phyloP scores from a whole-genome alignment of 2,888 invertebrate genomes.

The Ypsolopha sequella region DNA sequence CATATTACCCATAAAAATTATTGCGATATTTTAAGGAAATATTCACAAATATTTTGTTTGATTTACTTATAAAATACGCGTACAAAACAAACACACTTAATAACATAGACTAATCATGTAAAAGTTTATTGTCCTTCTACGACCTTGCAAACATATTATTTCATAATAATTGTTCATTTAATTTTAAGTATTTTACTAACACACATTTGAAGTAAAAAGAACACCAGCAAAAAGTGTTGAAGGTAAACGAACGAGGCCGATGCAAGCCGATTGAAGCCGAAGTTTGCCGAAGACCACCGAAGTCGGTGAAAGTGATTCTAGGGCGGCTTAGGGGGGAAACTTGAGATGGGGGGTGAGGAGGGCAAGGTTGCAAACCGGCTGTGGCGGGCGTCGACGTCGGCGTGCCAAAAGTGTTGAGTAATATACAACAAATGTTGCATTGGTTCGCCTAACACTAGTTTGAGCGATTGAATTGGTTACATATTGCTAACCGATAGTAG shows the following conservation, averaged over 20 bases:
- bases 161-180: no score
- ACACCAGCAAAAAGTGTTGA: background rate
- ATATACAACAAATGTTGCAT: slow-evolving; percentile 56
- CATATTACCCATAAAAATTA: no score
- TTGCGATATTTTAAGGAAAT: no score
- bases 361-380: slow-evolving; percentile 61
- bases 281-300: slow-evolving; percentile 26
- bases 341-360: slow-evolving; percentile 19
- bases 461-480: background rate
- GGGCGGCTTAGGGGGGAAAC: slow-evolving; percentile 19
- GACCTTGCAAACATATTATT: no score
- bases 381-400: slow-evolving; percentile 29
- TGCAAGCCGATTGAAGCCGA: slow-evolving; percentile 32
- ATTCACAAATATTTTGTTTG: no score
- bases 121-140: no score
- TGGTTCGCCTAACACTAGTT: slow-evolving; percentile 23
- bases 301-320: slow-evolving; percentile 53
- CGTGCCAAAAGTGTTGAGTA: slow-evolving; percentile 59
- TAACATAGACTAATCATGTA: no score
- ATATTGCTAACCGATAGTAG: background rate
- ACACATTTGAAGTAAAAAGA: background rate
- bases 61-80: no score
- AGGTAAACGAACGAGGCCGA: slow-evolving; percentile 18
- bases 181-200: background rate
- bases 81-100: no score